These are phyloP conservation scores for Sinodicranocentrus sp. DNA, from an alignment of 2,888 invertebrate genomes.

Conservation along the genomic window DNA sequence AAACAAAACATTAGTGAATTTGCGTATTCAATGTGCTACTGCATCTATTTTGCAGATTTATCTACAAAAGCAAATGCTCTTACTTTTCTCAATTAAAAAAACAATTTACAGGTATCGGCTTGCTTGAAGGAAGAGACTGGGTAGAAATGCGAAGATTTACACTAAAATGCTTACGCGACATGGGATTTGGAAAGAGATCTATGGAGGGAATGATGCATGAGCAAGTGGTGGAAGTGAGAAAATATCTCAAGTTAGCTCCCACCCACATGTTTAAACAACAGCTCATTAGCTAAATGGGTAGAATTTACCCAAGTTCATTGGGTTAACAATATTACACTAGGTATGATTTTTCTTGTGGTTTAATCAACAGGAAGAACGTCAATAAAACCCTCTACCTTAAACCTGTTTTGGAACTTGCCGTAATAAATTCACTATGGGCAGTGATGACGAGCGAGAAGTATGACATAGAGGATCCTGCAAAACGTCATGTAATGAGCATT, in stretches of 20 bases:
- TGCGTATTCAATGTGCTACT: too few species aligned
- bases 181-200: conserved; percentile 73
- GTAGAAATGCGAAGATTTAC: conserved; percentile 71
- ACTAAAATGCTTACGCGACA: conserved; percentile 69
- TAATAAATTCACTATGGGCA: conserved; percentile 72
- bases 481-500: conserved; percentile 66
- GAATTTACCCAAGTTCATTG: too few species aligned
- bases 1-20: not conserved
- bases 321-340: too few species aligned
- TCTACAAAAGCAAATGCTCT: too few species aligned
- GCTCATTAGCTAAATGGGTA: too few species aligned
- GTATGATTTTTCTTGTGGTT: too few species aligned
- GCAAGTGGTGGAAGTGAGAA: conserved; percentile 65
- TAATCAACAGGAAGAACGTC: conserved; percentile 56
- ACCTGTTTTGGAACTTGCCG: conserved; percentile 70
- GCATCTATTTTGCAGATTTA: too few species aligned
- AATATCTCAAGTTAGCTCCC: conserved; percentile 67
- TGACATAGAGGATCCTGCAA: conserved; percentile 73
- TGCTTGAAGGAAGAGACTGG: conserved; percentile 73
- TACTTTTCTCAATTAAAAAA: not conserved
- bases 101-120: conserved; percentile 60
- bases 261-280: too few species aligned
- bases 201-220: conserved; percentile 73
- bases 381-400: conserved; percentile 69
- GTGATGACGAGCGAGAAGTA: conserved; percentile 74